Percentiles rank a stretch among this genome's conserved stretches.
Evolutionary conservation across 2,797 vertebrate genomes (phyloP).

Genomic region (Rachycentron canadum): DNA sequence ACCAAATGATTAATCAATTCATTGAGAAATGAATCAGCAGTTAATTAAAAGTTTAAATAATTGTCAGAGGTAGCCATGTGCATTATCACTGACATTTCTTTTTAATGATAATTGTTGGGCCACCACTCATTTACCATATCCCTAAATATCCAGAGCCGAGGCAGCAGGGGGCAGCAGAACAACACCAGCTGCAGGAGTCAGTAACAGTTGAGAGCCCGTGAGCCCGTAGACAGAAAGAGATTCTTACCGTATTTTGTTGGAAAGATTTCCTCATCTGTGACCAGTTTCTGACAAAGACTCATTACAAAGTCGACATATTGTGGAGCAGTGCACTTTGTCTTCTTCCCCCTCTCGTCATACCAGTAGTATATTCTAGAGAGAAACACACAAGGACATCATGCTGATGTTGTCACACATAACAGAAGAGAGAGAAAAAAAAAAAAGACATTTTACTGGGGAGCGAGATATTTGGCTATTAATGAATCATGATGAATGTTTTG

Average conservation of each 20-base stretch:
- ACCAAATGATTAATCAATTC: neutral
- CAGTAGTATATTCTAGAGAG: conserved; percentile 96
- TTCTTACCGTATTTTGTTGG: conserved; percentile 97
- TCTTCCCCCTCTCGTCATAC: conserved; percentile 98
- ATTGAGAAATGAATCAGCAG: neutral
- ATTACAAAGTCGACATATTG: conserved; percentile 99
- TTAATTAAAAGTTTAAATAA: neutral
- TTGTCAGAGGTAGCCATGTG: neutral
- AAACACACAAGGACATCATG: conserved; percentile 26
- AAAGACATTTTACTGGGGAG: neutral
- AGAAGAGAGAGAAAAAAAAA: too few relatives aligned
- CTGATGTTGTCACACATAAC: neutral
- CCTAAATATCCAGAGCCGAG: neutral
- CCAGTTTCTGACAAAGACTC: conserved; percentile 98
- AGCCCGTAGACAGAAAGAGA: too few relatives aligned
- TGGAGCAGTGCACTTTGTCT: conserved; percentile 98
- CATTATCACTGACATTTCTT: neutral
- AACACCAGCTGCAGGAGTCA: neutral
- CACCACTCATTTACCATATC: neutral
- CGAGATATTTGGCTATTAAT: neutral
- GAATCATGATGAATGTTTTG: conserved; percentile 13
- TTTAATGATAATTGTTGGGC: neutral
- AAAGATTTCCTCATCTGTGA: conserved; percentile 98
- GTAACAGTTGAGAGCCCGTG: conserved; percentile 11
- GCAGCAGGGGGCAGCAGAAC: conserved; percentile 68